Conservation (phyloP, 2,113 vertebrate species). For the Peromyscus maniculatus region DNA sequence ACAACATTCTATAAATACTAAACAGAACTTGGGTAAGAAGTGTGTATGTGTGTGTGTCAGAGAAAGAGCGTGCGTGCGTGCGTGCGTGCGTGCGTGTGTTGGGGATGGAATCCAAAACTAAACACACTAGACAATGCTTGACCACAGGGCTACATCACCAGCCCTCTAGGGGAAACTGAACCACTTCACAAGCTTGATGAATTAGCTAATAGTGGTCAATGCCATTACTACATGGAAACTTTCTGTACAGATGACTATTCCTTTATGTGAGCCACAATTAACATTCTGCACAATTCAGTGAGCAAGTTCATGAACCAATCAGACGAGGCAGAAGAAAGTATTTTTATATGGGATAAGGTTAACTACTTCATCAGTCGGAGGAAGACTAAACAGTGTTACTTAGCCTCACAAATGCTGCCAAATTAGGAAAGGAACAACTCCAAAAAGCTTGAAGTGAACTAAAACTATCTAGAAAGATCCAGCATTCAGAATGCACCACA, state of each 20-base stretch:
- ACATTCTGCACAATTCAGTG: neutral
- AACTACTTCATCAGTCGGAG: neutral
- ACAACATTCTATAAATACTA: neutral
- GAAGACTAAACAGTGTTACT: slow-evolving; percentile 24
- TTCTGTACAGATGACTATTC: neutral
- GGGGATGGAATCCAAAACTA: neutral
- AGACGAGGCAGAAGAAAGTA: neutral
- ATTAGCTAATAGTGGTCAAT: neutral
- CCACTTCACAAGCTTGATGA: neutral
- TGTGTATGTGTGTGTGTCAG: neutral
- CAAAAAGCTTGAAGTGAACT: neutral
- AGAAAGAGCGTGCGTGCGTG: too few species aligned
- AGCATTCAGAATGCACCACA: slow-evolving; percentile 13
- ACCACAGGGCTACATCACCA: neutral
- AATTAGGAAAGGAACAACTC: slow-evolving; percentile 49
- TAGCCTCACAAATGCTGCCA: neutral
- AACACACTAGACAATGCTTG: neutral
- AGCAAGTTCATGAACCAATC: neutral
- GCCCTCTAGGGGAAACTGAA: neutral
- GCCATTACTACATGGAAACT: neutral
- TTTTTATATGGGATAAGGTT: neutral
- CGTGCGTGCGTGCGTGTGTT: neutral
- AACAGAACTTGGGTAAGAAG: neutral
- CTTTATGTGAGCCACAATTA: slow-evolving; percentile 1
- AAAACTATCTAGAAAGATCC: neutral